Base-by-base conservation (phyloP, 2,797 vertebrate species). In the Knipowitschia caucasica region DNA sequence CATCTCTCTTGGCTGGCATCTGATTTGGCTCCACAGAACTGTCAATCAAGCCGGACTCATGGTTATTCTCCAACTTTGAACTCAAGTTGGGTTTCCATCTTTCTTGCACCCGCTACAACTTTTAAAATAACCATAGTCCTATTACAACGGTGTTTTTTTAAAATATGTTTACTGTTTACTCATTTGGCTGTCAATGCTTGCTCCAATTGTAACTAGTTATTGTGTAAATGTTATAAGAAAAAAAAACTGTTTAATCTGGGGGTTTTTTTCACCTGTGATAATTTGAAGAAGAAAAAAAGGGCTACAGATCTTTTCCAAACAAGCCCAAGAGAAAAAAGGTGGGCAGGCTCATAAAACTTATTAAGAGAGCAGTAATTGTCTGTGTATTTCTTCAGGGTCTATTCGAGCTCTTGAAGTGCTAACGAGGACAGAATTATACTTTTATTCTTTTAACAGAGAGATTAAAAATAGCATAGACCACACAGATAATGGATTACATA, bases 11-110 rank as follows among this genome's bases (percentile, higher is more conserved):
- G 35, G 72, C 65, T 64, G 40, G 56, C 62, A 35, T 26, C 9
- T 35, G 18, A 23, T 31, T 55, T 33, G 20, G 36, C 17, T 23
- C 50, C 35, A 70, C 71, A 65, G 38, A 66, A 40, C 56, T 73
- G 59, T 72, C 74, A 56, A 49, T 61, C 54, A 33, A 39, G 59
- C 58, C 49, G 29, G 18, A 30, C 53, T 49, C 44, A 56, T 30
- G 31, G 4, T 12, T 10, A 34, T 29, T 9, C 5, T 10, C 26
- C 5, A 29, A 43, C 17, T 64, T 40, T 55, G 9, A 57, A 46
- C 10, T 39, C 10, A 57, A 36, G 53, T 63, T 58, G 3, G 11
- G 42, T 49, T 59, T 66, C 12, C 7, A 46, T 4, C 36, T 53
- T 44, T 30, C 53, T 24, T 23, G 29, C 21, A 50, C 14, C 56